A percentile compares a stretch with the other conserved stretches of the same genome.
phyloP scores from a whole-genome alignment of 2,888 invertebrate genomes.

The Latrodectus hesperus region DNA sequence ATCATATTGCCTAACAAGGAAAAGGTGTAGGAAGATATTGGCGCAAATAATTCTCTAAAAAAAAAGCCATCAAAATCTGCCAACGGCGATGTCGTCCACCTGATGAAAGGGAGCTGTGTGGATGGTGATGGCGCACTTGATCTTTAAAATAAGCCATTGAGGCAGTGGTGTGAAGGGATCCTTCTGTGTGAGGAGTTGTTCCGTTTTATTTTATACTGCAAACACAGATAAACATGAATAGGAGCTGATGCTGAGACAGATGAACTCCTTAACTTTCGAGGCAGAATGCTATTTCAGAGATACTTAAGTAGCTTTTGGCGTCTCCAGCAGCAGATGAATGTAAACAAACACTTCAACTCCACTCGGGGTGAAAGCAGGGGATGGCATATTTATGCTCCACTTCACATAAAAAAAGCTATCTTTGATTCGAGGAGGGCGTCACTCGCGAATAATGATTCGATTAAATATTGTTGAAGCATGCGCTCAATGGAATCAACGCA shows the following conservation, averaged over 20 bases:
- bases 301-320: conserved; percentile 2
- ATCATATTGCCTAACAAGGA: no score
- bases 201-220: neutral
- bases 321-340: neutral
- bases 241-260: neutral
- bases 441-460: no score
- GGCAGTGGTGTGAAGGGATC: neutral
- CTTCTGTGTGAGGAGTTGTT: neutral
- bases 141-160: neutral
- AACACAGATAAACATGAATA: neutral
- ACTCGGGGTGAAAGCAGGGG: neutral
- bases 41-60: no score
- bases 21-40: no score
- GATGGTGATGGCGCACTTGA: no score
- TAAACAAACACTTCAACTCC: neutral
- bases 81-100: no score
- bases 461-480: no score
- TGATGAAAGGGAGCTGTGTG: no score
- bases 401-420: neutral
- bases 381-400: neutral
- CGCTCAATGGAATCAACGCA: no score
- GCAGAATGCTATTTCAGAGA: neutral
- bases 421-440: no score
- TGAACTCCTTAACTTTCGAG: neutral
- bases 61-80: no score